A percentile compares a stretch with the other conserved stretches of the same genome.
Conservation (phyloP, 1,140 invertebrate species). For the Psix sp. region DNA sequence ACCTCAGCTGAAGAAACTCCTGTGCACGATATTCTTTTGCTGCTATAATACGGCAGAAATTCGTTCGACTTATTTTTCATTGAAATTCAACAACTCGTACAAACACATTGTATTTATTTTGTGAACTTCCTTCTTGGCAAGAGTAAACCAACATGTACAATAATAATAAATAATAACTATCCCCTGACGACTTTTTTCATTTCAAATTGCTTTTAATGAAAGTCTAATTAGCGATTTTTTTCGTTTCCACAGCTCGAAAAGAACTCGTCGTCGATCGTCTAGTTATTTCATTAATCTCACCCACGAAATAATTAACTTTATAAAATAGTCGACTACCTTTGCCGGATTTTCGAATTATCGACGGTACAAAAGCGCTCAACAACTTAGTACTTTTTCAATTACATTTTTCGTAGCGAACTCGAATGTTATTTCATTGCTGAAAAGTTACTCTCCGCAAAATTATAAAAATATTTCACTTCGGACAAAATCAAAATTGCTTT, state of each 20-base stretch:
- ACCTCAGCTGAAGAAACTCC: slow-evolving; percentile 41
- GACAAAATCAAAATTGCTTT: slow-evolving; percentile 34
- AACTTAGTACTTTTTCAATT: slow-evolving; percentile 41
- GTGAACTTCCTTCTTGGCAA: slow-evolving; percentile 13
- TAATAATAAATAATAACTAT: too few species aligned
- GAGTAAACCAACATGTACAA: too few species aligned
- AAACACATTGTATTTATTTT: slow-evolving; percentile 43
- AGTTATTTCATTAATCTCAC: slow-evolving; percentile 33
- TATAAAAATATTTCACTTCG: slow-evolving; percentile 40
- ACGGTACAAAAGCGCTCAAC: slow-evolving; percentile 11
- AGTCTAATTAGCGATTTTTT: slow-evolving; percentile 2
- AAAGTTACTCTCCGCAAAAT: slow-evolving; percentile 29
- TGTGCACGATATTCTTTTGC: slow-evolving; percentile 39
- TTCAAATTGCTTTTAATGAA: slow-evolving; percentile 11
- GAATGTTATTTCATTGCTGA: slow-evolving; percentile 33
- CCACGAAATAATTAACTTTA: slow-evolving; percentile 25
- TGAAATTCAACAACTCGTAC: slow-evolving; percentile 29
- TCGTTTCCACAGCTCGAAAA: slow-evolving; percentile 13
- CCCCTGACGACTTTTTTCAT: neutral
- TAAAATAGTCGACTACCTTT: slow-evolving; percentile 20
- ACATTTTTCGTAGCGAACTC: slow-evolving; percentile 24
- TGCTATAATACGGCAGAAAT: slow-evolving; percentile 27
- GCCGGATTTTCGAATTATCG: slow-evolving; percentile 30
- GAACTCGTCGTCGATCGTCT: slow-evolving; percentile 18
- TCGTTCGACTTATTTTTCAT: slow-evolving; percentile 32